phyloP scores from a whole-genome alignment of 2,888 invertebrate species.

The Morinoia aosen region DNA sequence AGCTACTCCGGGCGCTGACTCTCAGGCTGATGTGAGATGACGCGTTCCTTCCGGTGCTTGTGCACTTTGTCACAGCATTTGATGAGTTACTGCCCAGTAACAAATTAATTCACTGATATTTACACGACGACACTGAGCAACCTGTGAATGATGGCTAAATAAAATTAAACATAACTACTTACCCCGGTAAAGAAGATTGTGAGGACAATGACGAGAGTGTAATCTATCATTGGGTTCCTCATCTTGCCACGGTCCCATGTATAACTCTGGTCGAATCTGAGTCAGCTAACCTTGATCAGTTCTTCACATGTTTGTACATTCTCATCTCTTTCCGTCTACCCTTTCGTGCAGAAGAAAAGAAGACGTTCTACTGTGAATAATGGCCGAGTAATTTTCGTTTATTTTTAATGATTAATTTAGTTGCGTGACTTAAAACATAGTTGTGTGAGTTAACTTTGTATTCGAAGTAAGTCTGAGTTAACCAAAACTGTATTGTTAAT shows the following conservation, averaged over 20 bases:
- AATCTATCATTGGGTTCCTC: not conserved
- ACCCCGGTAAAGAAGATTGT: not conserved
- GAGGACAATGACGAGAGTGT: not conserved
- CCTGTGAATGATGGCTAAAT: too few species aligned
- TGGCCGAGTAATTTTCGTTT: too few species aligned
- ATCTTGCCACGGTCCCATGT: not conserved
- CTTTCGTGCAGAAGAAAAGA: not conserved
- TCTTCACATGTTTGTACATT: not conserved
- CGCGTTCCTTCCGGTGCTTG: not conserved
- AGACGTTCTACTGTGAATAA: not conserved
- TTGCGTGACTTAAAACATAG: too few species aligned
- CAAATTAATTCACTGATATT: not conserved
- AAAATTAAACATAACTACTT: not conserved
- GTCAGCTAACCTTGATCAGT: not conserved
- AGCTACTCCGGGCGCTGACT: not conserved
- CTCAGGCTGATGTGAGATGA: not conserved
- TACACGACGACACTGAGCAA: too few species aligned
- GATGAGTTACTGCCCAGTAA: not conserved
- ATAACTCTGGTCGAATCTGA: not conserved
- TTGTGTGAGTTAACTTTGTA: not conserved
- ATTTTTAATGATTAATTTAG: too few species aligned
- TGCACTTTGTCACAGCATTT: not conserved
- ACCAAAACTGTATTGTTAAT: not conserved
- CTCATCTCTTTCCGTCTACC: not conserved
- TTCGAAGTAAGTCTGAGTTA: not conserved